Base-by-base conservation (phyloP, 2,797 vertebrate genomes). In the Dryobates pubescens region DNA sequence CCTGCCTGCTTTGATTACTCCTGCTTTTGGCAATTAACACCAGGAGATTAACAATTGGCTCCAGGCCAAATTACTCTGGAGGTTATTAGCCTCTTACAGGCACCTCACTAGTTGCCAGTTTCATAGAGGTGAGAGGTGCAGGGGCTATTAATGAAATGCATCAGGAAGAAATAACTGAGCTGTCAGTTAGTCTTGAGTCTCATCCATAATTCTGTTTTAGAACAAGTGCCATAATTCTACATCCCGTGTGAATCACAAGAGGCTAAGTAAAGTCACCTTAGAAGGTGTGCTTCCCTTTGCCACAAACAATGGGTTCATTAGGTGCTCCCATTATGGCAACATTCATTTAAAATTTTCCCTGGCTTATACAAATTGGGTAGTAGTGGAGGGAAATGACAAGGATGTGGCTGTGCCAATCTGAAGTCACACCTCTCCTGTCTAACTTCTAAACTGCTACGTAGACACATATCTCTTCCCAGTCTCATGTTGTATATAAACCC, bases 1-100 rank as follows among this genome's bases (percentile, higher is more conserved):
- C 79, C 79, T 90, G 73, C 86, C 67, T 91, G 13, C 76, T 86
- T 76, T 51, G 87, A 92, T 90, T 94, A 89, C 87, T 81, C 84
- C 76, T 69, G 80, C 54, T 90, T 94, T 90, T 92, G 90, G 84
- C 89, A 94, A 89, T 96, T 96, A 96, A 73, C 95, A 95, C 84
- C 89, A 83, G 89, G 84, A 92, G 92, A 96, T 94, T 96, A 96
- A 92, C 94, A 94, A 81, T 54, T 94, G 92, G 87, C 89, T 92
- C 77, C 79, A 81, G 86, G 89, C 92, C 75, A 94, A 93, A 32
- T 86, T 76, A 89, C 93, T 94, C 65, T 86, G 73, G 92, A 94
- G 90, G 86, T 79, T 90, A 96, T 95, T 94, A 94, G 76, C 90
- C 86, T 94, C 63, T 96, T 89, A 90, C 53, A 86, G 90, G 70